These are phyloP conservation scores for Erythrocercus mccallii DNA, from an alignment of 2,113 vertebrate genomes.

Conservation along the genomic window DNA sequence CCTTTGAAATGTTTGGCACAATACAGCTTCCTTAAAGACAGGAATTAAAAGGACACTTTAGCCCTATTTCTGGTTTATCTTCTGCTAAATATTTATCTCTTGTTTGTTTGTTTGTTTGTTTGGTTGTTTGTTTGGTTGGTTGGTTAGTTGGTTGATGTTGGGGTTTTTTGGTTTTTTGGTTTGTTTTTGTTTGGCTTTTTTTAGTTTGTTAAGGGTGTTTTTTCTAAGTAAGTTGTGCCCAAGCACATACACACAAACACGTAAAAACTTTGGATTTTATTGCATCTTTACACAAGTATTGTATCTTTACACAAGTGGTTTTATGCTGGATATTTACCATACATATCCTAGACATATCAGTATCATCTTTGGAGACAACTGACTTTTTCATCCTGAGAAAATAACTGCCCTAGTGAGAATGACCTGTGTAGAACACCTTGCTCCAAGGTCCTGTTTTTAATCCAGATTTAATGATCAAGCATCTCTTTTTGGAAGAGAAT, in stretches of 20 bases:
- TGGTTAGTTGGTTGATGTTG: background rate
- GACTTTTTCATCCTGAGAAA: background rate
- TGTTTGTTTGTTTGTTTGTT: too few relatives aligned
- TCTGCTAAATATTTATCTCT: background rate
- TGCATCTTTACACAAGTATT: too few relatives aligned
- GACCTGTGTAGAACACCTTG: background rate
- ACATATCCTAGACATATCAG: background rate
- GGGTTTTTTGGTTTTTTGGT: background rate
- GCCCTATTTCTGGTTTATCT: background rate
- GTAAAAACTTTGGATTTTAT: background rate
- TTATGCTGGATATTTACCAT: background rate
- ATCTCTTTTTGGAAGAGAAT: background rate
- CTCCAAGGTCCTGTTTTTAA: background rate
- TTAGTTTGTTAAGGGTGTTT: rapidly evolving
- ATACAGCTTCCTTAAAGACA: background rate
- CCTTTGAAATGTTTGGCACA: background rate
- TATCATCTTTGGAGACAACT: background rate
- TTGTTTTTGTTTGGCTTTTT: too few relatives aligned
- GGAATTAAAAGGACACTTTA: background rate
- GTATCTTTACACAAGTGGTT: background rate
- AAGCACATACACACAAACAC: too few relatives aligned
- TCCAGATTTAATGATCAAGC: background rate
- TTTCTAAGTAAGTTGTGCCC: background rate
- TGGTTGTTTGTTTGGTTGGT: background rate
- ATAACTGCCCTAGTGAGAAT: background rate